Percentiles rank a stretch among this genome's conserved stretches.
These are phyloP conservation scores for Ptiloglossa arizonensis DNA, from an alignment of 1,140 invertebrate species.

Conservation along the genomic window DNA sequence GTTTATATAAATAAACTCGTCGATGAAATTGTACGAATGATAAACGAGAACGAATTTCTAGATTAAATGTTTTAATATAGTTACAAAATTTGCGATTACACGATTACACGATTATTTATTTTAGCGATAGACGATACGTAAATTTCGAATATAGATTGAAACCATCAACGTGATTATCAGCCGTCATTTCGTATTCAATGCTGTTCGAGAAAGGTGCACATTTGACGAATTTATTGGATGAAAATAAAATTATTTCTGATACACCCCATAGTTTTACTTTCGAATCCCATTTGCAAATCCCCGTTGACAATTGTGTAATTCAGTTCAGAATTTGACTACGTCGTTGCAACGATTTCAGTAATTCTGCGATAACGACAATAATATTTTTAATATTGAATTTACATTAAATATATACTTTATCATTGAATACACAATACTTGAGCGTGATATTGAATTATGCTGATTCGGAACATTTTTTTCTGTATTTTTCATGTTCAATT, in stretches of 20 bases:
- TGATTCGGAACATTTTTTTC: too few relatives aligned
- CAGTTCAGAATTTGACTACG: too few relatives aligned
- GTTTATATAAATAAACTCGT: neutral
- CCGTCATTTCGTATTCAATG: neutral
- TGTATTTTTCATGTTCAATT: too few relatives aligned
- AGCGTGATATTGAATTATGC: too few relatives aligned
- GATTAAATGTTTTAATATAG: slow-evolving; percentile 1
- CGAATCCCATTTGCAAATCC: neutral
- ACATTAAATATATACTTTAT: too few relatives aligned
- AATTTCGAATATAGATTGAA: neutral
- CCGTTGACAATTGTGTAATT: too few relatives aligned
- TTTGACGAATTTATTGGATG: neutral
- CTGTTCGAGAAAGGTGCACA: neutral
- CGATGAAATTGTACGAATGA: neutral
- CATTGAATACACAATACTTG: too few relatives aligned
- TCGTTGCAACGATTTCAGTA: too few relatives aligned
- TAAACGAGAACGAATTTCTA: neutral
- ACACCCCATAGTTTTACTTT: neutral
- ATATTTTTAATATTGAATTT: too few relatives aligned
- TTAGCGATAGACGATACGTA: neutral
- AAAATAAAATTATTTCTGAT: slow-evolving; percentile 30
- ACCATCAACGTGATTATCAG: neutral
- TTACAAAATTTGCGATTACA: neutral
- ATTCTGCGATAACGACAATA: too few relatives aligned
- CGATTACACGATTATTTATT: slow-evolving; percentile 13